Base-by-base conservation (phyloP, 1,140 invertebrate genomes). In the Scaptodrosophila lebanonensis region DNA sequence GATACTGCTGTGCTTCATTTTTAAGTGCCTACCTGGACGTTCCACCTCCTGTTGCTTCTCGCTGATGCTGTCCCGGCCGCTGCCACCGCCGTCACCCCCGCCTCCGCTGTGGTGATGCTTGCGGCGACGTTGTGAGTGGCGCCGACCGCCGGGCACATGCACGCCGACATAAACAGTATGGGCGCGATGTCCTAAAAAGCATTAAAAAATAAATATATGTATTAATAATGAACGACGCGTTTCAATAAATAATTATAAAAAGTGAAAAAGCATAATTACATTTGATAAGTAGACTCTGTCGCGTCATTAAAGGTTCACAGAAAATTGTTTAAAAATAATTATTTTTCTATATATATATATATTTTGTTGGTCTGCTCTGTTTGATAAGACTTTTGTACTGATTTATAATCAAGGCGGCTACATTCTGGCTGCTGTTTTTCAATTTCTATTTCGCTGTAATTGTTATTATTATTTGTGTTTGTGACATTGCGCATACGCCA, bases 81-180 rank as follows among this genome's bases (percentile, higher is more conserved):
- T 33, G 48, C 57, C 66, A n/a, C 52, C 45, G 29, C 50, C 48
- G 30, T 44, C 54, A 27, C 53, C 65, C 29, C 49, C 58, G 36
- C 47, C 43, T 25, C 77, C 73, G 87, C 89, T 88, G 63, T 92
- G 92, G 67, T 94, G 85, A 79, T 93, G 93, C 79, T 94, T 93
- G 87, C 94, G 93, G 67, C 94, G 91, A 17, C 93, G 89, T 66
- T 93, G 91, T 2, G 91, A 91, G 71, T 94, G 93, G 50, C 93
- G 90, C 63, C 93, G 90, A 71, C 92, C 91, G 2, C 91, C 91
- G 1, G 93, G 95, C 60, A 95, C 90, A 88, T 95, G 95, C 7
- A 96, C 93, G 3, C 95, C 95, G 68, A 96, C 93, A 87, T 95
- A 96, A 13, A 96, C 93, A 6, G 94, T 95, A 86, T 96, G 95